phyloP scores from a whole-genome alignment of 2,888 invertebrate genomes.

The Petrophora chlorosata region DNA sequence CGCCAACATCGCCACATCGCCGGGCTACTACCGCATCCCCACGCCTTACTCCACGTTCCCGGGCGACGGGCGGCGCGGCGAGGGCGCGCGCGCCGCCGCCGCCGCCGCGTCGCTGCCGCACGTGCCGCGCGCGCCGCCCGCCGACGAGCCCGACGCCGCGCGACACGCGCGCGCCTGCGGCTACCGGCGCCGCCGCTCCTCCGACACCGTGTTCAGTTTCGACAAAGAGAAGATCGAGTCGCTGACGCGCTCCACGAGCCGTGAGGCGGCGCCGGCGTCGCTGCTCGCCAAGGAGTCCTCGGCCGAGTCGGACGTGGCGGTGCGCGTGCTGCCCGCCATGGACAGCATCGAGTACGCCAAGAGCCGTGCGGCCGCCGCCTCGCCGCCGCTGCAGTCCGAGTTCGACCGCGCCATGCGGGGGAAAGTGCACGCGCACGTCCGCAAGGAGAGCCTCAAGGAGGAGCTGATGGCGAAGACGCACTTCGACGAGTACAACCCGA shows the following conservation, averaged over 20 bases:
- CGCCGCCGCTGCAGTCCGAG: conserved; percentile 84
- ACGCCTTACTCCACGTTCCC: conserved; percentile 86
- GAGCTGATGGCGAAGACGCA: conserved; percentile 87
- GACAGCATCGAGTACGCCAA: conserved; percentile 83
- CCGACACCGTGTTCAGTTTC: conserved; percentile 90
- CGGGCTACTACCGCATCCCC: conserved; percentile 81
- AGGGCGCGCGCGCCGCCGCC: conserved; percentile 86
- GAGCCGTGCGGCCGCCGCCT: conserved; percentile 74
- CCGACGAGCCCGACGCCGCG: conserved; percentile 77
- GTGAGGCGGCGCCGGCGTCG: conserved; percentile 69
- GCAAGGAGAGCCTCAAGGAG: conserved; percentile 84
- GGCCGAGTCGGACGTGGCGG: conserved; percentile 78
- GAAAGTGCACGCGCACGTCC: conserved; percentile 68
- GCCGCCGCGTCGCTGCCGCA: conserved; percentile 85
- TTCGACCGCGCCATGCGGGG: conserved; percentile 80
- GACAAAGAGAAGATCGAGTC: conserved; percentile 90
- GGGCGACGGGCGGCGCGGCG: conserved; percentile 83
- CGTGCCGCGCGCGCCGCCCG: conserved; percentile 74
- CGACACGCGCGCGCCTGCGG: conserved; percentile 73
- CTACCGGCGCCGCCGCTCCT: conserved; percentile 86
- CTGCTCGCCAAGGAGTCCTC: conserved; percentile 79
- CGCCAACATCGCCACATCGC: conserved; percentile 76
- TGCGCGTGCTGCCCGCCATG: conserved; percentile 79
- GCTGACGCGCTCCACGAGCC: conserved; percentile 79
- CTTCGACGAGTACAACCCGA: conserved; percentile 89